phyloP scores from a whole-genome alignment of 2,888 invertebrate genomes.

The Microchrysa polita region DNA sequence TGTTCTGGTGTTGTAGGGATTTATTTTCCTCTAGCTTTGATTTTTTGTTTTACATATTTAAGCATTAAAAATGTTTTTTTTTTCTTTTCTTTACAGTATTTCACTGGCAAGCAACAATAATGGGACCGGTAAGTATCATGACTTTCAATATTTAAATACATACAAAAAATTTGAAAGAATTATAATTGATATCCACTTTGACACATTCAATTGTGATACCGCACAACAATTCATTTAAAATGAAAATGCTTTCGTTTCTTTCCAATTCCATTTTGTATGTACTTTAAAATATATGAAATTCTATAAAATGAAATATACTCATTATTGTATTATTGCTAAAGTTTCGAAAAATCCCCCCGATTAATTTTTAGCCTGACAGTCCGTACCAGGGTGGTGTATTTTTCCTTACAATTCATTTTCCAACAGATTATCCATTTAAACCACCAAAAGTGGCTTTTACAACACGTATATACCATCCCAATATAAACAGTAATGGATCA shows the following conservation, averaged over 20 bases:
- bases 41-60: too few species aligned
- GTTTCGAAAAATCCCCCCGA: slow-evolving; percentile 28
- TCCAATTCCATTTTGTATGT: neutral
- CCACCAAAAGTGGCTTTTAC: slow-evolving; percentile 99
- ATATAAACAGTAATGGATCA: slow-evolving; percentile 99
- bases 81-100: slow-evolving; percentile 80
- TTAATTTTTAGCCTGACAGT: slow-evolving; percentile 89
- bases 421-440: slow-evolving; percentile 99
- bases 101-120: slow-evolving; percentile 99
- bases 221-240: too few species aligned
- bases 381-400: slow-evolving; percentile 99
- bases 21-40: too few species aligned
- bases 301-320: neutral
- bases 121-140: slow-evolving; percentile 93
- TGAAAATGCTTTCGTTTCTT: too few species aligned
- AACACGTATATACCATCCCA: slow-evolving; percentile 99
- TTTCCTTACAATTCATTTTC: slow-evolving; percentile 99
- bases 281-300: slow-evolving; percentile 7
- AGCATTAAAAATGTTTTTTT: slow-evolving; percentile 4
- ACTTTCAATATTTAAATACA: neutral
- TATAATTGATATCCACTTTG: neutral
- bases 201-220: neutral
- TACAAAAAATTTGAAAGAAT: neutral
- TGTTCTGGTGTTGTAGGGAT: too few species aligned
- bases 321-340: slow-evolving; percentile 41